A percentile compares a stretch with the other conserved stretches of the same genome.
Evolutionary conservation across 2,113 vertebrate species (phyloP).

Genomic region (Campylorhamphus procurvoides): DNA sequence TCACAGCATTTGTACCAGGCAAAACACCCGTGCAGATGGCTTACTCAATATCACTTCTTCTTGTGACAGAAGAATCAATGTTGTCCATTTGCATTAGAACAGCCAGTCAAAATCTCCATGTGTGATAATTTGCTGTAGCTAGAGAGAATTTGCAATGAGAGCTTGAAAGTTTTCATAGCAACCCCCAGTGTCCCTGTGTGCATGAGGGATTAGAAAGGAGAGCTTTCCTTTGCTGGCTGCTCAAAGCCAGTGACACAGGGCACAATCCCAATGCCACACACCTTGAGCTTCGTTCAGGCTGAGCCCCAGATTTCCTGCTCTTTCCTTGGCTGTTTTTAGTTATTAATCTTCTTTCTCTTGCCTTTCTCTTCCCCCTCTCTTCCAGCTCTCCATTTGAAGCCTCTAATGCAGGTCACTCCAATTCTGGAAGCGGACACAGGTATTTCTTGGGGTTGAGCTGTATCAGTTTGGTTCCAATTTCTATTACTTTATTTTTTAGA

Average conservation of each 20-base stretch:
- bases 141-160: conserved; percentile 36
- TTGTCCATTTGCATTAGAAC: conserved; percentile 46
- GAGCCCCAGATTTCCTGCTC: not conserved
- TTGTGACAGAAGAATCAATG: not conserved
- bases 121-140: conserved; percentile 41
- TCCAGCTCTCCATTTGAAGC: not conserved
- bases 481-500: not conserved
- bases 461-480: not conserved
- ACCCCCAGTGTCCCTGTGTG: not conserved
- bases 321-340: not conserved
- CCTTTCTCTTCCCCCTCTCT: not conserved
- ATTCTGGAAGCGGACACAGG: not conserved
- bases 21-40: not conserved
- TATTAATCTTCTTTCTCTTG: not conserved
- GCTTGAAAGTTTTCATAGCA: conserved; percentile 47
- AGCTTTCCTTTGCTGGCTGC: not conserved
- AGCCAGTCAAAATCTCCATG: conserved; percentile 17
- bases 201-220: conserved; percentile 13
- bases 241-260: not conserved
- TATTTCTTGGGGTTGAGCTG: not conserved
- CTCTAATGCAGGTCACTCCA: not conserved
- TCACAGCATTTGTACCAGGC: not conserved
- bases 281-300: not conserved
- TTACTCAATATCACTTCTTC: not conserved
- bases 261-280: conserved; percentile 13